These are phyloP conservation scores for Xestia xanthographa DNA, from an alignment of 2,888 invertebrate species.

Conservation along the genomic window DNA sequence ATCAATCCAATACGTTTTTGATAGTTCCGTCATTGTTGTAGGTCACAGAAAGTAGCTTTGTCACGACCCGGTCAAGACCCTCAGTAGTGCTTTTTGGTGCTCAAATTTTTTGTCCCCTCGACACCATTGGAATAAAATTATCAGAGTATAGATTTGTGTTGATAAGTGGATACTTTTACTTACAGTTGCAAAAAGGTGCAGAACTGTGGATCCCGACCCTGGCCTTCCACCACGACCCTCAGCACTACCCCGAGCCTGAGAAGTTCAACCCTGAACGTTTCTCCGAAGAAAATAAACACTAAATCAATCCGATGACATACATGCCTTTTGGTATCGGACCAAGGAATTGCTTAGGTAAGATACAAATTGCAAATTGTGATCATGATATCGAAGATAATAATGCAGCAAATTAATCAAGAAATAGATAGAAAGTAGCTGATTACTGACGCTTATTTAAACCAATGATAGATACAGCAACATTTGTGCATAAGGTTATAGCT, in stretches of 20 bases:
- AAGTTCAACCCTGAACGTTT: conserved; percentile 91
- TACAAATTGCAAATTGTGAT: neutral
- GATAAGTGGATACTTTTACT: conserved; percentile 9
- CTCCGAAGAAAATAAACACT: conserved; percentile 89
- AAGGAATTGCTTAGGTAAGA: conserved; percentile 91
- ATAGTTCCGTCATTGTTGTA: too few relatives aligned
- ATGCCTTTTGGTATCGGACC: conserved; percentile 91
- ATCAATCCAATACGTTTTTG: too few relatives aligned
- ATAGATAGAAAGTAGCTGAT: neutral
- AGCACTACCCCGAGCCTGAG: conserved; percentile 88
- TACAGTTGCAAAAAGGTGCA: conserved; percentile 75
- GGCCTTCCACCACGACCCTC: conserved; percentile 87
- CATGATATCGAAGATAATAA: too few relatives aligned
- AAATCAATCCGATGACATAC: conserved; percentile 78
- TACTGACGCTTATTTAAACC: neutral
- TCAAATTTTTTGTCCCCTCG: too few relatives aligned
- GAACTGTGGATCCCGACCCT: conserved; percentile 79
- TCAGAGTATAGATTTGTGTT: neutral
- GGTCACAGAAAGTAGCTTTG: too few relatives aligned
- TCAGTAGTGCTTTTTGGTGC: too few relatives aligned
- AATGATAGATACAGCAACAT: neutral
- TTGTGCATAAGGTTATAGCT: too few relatives aligned
- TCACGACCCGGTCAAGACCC: too few relatives aligned
- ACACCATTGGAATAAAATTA: neutral
- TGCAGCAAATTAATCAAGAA: neutral